Percentiles rank a stretch among this genome's conserved stretches.
Evolutionary conservation across 1,140 invertebrate genomes (phyloP).

Genomic region (Lordiphosa clarofinis): DNA sequence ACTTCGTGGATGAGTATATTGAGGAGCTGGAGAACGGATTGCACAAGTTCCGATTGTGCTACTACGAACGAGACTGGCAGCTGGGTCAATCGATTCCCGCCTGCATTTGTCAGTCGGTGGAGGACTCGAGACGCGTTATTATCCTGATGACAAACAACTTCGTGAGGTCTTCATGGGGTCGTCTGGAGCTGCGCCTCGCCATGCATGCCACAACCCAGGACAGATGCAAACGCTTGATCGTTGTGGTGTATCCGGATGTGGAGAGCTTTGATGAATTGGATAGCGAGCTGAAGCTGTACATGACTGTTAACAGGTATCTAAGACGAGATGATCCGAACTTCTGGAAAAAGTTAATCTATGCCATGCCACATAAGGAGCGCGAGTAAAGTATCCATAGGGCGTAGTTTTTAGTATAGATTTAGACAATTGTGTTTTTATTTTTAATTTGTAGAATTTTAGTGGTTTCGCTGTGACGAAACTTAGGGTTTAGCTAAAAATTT

Average conservation of each 20-base stretch:
- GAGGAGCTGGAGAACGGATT: not conserved
- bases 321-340: not conserved
- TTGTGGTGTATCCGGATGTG: not conserved
- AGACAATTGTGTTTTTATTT: no score
- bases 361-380: no score
- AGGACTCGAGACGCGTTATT: not conserved
- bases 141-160: not conserved
- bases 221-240: not conserved
- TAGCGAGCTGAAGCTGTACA: not conserved
- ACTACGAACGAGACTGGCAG: conserved; percentile 1
- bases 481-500: no score
- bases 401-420: no score
- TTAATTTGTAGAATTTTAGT: no score
- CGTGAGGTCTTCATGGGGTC: not conserved
- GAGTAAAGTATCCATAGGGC: no score
- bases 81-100: not conserved
- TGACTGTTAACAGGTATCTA: not conserved
- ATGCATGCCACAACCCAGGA: not conserved
- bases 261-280: not conserved
- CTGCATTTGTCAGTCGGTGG: not conserved
- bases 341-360: not conserved
- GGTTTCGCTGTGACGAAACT: no score
- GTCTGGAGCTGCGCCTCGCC: not conserved
- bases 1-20: not conserved
- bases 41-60: not conserved